Evolutionary conservation across 2,888 invertebrate species (phyloP), one percentile per base, ranked within the genome.

Genomic region (Harmothoe impar): DNA sequence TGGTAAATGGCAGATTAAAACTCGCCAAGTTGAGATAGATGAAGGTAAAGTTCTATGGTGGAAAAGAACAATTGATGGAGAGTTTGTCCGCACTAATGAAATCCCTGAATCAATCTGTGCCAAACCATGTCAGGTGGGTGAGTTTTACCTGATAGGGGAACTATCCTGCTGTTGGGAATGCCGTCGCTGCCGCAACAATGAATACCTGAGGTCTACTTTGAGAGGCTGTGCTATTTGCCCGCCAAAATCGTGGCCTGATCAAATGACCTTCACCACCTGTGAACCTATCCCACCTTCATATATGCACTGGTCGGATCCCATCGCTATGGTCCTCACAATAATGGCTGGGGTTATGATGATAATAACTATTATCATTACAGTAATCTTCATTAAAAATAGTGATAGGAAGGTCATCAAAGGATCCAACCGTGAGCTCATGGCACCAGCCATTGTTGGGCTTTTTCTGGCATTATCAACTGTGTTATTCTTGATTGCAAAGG

Each of bases 71-170:
- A 10, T 15, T 7, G 51, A 52, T 85, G 52, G 52, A 17, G 12
- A 51, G 1, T 85, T 52, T 51, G 85, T 52, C 17, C n/a, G n/a
- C 7, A 29, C 23, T 1, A 3, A 3, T 12, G 17, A 51, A 25
- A 52, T 85, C 17, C 85, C 85, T 25, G 85, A 85, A 25, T 85
- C 85, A 17, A n/a, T 85, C 52, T 85, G 85, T 29, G 85, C 85
- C 35, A 85, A 85, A n/a, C 85, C 85, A 3, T 85, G 85, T 51
- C 51, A n/a, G 0, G 20, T n/a, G 7, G 85, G 85, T 17, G 85
- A 85, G 29, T 85, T 85, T n/a, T 85, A 85, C 52, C 43, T 85
- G 12, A 85, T 31, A 33, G 85, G 85, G n/a, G 85, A 85, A 85
- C 51, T 85, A 3, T 12, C 43, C 23, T 85, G 85, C 52, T 85